phyloP scores from a whole-genome alignment of 2,888 invertebrate genomes.

The Leptopilina drosophilae region DNA sequence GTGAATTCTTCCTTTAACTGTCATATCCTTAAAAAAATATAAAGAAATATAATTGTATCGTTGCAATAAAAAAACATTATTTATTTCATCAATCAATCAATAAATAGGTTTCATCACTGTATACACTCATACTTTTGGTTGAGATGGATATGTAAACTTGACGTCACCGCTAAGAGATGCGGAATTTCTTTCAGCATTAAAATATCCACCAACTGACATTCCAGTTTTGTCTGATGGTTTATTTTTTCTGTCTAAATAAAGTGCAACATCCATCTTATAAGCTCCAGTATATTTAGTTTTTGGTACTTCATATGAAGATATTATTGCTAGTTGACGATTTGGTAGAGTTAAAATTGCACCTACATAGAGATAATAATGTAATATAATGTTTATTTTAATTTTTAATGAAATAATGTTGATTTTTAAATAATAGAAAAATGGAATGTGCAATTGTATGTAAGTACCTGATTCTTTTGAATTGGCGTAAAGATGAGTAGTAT shows the following conservation, averaged over 20 bases:
- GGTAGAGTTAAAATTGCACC: slow-evolving; percentile 83
- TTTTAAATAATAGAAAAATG: too few relatives aligned
- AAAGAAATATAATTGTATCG: too few relatives aligned
- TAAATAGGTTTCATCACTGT: not conserved
- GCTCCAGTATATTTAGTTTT: slow-evolving; percentile 78
- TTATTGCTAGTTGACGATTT: slow-evolving; percentile 82
- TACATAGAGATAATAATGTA: slow-evolving; percentile 25
- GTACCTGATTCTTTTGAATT: slow-evolving; percentile 82
- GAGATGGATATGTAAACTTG: slow-evolving; percentile 83
- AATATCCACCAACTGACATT: slow-evolving; percentile 79
- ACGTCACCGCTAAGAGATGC: slow-evolving; percentile 79
- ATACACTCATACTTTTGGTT: slow-evolving; percentile 79
- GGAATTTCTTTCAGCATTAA: slow-evolving; percentile 78
- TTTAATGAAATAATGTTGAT: too few relatives aligned
- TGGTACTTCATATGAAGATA: slow-evolving; percentile 76
- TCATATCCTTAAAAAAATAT: slow-evolving; percentile 73
- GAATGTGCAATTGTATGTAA: slow-evolving; percentile 57
- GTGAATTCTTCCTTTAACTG: slow-evolving; percentile 76
- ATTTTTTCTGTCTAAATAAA: slow-evolving; percentile 85
- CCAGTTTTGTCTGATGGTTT: slow-evolving; percentile 84
- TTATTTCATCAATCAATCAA: too few relatives aligned
- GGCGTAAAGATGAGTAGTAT: slow-evolving; percentile 83
- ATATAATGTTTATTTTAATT: not conserved
- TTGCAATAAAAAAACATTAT: too few relatives aligned
- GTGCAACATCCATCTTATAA: slow-evolving; percentile 81